Percentiles rank a stretch among this genome's conserved stretches.
These are phyloP conservation scores for Phainopepla nitens DNA, from an alignment of 2,113 vertebrate species.

Conservation along the genomic window DNA sequence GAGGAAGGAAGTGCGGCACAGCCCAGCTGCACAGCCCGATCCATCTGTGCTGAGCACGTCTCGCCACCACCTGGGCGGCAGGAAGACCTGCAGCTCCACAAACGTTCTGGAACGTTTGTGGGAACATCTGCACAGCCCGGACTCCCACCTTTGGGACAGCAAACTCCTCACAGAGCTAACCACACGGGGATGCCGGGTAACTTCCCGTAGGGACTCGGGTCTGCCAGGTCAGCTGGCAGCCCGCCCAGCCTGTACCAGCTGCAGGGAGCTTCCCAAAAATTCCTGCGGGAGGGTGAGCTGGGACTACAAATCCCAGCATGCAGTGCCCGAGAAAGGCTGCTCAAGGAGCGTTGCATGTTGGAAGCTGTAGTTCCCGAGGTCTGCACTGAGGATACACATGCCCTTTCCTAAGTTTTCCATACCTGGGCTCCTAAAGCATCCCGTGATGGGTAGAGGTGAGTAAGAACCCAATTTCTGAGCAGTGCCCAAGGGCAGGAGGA, in stretches of 20 bases:
- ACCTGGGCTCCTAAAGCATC: not conserved
- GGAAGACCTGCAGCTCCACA: not conserved
- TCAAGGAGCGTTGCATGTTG: not conserved
- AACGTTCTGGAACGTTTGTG: accelerated
- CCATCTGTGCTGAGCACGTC: not conserved
- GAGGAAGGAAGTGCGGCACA: not conserved
- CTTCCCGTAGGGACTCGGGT: not conserved
- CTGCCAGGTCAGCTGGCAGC: not conserved
- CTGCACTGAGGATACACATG: not conserved
- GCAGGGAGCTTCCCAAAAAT: not conserved
- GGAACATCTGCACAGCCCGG: not conserved
- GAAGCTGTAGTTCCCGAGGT: not conserved
- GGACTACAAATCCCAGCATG: not conserved
- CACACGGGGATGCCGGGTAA: not conserved
- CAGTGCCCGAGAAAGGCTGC: not conserved
- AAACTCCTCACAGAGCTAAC: not conserved
- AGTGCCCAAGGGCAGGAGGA: not conserved
- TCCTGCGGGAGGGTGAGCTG: not conserved
- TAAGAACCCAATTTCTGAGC: not conserved
- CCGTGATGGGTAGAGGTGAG: not conserved
- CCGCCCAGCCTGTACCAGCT: not conserved
- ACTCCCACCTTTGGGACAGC: not conserved
- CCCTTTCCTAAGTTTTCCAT: not conserved
- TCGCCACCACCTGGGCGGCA: conserved; percentile 32
- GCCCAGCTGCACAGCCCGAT: not conserved